These are phyloP conservation scores for Lophius americanus DNA, from an alignment of 2,797 vertebrate genomes.

Conservation along the genomic window DNA sequence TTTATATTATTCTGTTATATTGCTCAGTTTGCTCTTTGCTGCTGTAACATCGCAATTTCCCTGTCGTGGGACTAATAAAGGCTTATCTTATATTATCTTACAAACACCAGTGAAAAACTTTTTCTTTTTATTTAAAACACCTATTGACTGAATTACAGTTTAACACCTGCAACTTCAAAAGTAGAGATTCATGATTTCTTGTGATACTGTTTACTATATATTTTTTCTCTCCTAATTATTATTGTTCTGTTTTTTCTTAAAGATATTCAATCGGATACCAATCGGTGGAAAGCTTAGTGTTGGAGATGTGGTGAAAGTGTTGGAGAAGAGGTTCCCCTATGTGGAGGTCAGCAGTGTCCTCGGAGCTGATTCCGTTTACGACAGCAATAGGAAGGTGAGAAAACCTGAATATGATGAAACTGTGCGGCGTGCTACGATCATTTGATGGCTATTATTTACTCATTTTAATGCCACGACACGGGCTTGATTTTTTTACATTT, in stretches of 20 bases:
- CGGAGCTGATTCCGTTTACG: constrained; percentile 91
- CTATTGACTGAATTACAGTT: too few species aligned
- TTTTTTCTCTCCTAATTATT: neutral
- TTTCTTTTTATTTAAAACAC: too few species aligned
- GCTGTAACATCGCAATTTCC: too few species aligned
- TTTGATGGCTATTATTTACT: too few species aligned
- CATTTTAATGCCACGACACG: neutral
- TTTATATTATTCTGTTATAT: too few species aligned
- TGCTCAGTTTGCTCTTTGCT: too few species aligned
- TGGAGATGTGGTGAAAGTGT: constrained; percentile 89
- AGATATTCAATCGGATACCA: constrained; percentile 92
- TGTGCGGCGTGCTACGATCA: neutral
- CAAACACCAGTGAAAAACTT: too few species aligned
- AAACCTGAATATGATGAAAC: neutral
- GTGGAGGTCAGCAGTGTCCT: constrained; percentile 92
- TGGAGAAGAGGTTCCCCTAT: constrained; percentile 94
- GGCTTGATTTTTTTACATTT: neutral
- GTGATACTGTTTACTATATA: too few species aligned
- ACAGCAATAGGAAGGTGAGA: constrained; percentile 92
- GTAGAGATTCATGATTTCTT: too few species aligned
- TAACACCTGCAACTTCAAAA: too few species aligned
- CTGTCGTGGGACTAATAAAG: too few species aligned
- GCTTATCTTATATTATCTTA: too few species aligned
- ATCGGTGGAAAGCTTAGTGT: constrained; percentile 87
- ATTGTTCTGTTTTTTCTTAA: neutral